These are phyloP conservation scores for Drosophila quasianomalipes DNA, from an alignment of 2,888 invertebrate genomes.

Conservation along the genomic window DNA sequence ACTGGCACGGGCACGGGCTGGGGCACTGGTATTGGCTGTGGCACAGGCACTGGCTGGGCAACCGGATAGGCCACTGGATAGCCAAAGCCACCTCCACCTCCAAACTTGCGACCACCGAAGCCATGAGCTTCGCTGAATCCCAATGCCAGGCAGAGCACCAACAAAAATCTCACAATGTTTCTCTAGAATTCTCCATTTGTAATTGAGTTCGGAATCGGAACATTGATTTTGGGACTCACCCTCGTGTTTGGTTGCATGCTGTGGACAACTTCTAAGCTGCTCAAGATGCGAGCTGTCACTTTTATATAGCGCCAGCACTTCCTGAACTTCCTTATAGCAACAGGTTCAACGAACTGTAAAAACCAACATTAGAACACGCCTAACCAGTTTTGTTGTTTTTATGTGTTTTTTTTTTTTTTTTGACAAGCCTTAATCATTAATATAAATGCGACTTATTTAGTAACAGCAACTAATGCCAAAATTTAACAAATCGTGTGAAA, in stretches of 20 bases:
- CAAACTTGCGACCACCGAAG: conserved; percentile 70
- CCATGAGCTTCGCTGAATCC: conserved; percentile 45
- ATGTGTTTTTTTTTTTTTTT: conserved; percentile 6
- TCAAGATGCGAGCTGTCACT: conserved; percentile 28
- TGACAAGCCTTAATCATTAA: conserved; percentile 27
- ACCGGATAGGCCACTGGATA: conserved; percentile 65
- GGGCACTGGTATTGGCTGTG: conserved; percentile 65
- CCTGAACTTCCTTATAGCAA: conserved; percentile 68
- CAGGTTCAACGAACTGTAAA: conserved; percentile 71
- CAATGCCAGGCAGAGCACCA: conserved; percentile 40
- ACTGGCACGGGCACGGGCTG: conserved; percentile 52
- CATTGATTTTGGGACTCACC: conserved; percentile 46
- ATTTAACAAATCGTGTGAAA: conserved; percentile 65
- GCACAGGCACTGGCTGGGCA: conserved; percentile 61
- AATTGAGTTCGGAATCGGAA: neutral
- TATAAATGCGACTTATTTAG: conserved; percentile 57
- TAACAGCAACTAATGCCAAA: conserved; percentile 62
- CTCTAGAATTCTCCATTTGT: conserved; percentile 34
- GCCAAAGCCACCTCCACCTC: conserved; percentile 61
- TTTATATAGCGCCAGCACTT: conserved; percentile 70
- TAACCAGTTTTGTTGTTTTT: conserved; percentile 54
- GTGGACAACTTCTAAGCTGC: conserved; percentile 50
- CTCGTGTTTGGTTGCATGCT: conserved; percentile 51
- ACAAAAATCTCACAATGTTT: conserved; percentile 25
- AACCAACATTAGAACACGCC: conserved; percentile 21